Evolutionary conservation across 2,797 vertebrate species (phyloP), one percentile per base, ranked within the genome.

Genomic region (Pteronotus mesoamericanus): DNA sequence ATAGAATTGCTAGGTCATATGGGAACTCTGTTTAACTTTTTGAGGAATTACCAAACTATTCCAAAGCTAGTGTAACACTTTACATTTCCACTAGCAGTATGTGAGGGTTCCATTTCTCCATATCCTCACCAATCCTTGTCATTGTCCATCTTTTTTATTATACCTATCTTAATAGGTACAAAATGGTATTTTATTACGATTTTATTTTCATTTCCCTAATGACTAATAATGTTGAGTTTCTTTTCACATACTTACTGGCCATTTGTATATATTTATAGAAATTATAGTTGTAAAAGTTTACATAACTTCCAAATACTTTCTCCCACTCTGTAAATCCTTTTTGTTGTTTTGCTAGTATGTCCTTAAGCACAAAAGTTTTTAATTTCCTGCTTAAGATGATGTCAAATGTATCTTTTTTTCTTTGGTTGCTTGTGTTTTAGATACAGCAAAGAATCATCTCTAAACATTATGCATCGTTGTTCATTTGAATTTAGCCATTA

Each of bases 401-500:
- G 64, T 72, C 78, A 10, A 66, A 0, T 37, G 4, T 53, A 15
- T 86, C 51, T 78, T 21, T 82, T 91, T 91, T 84, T 39, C 29
- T 42, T 90, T 85, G 29, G 26, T 77, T 94, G n/a, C 14, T 75
- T 89, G 7, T 75, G 15, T 29, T 91, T 95, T 85, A 86, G 80
- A 16, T 82, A 14, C 26, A 82, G 37, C 55, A 75, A 46, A 89
- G 42, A 93, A 37, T 32, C 37, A 51, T 91, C 42, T 97, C 18
- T 71, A 90, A 89, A 91, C 32, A 57, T 94, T 93, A 53, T 64
- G 72, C 46, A 34, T 55, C 29, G 9, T 48, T 37, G 3, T 89
- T 87, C 68, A 55, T 68, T 91, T 94, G 53, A 86, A 55, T 93
- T 68, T 96, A 94, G 61, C 78, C 51, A 85, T 34, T 91, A 24